These are phyloP conservation scores for Emberiza fucata DNA, from an alignment of 2,113 vertebrate species.

Conservation along the genomic window DNA sequence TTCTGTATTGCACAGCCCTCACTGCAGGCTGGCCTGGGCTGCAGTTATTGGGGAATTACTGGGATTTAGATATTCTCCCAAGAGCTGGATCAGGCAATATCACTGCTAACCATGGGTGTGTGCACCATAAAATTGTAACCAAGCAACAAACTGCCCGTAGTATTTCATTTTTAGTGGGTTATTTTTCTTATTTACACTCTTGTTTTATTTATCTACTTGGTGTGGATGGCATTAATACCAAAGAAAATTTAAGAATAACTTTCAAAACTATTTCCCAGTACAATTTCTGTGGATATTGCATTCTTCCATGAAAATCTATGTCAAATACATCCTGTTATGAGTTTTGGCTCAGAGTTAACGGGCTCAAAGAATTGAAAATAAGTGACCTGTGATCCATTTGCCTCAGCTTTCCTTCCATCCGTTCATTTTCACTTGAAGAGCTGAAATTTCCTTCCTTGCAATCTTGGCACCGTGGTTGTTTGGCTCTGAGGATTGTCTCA, in stretches of 20 bases:
- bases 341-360: background rate
- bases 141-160: background rate
- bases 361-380: background rate
- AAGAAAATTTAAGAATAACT: background rate
- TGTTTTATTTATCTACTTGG: background rate
- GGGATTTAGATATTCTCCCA: background rate
- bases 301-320: background rate
- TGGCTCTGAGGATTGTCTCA: background rate
- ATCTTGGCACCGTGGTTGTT: background rate
- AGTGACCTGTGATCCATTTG: background rate
- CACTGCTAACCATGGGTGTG: background rate
- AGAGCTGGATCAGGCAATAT: background rate
- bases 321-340: background rate
- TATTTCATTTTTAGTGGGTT: background rate
- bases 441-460: background rate
- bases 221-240: background rate
- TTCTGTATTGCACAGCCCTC: accelerated
- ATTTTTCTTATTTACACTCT: background rate
- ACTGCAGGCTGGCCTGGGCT: background rate
- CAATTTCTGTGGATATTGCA: background rate
- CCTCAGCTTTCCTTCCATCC: background rate
- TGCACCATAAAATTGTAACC: background rate
- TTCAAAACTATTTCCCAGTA: background rate
- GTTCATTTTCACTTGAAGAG: background rate
- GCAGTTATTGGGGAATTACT: background rate